Evolutionary conservation across 2,888 invertebrate species (phyloP), one percentile per base, ranked within the genome.

Genomic region (Synergus itoensis): DNA sequence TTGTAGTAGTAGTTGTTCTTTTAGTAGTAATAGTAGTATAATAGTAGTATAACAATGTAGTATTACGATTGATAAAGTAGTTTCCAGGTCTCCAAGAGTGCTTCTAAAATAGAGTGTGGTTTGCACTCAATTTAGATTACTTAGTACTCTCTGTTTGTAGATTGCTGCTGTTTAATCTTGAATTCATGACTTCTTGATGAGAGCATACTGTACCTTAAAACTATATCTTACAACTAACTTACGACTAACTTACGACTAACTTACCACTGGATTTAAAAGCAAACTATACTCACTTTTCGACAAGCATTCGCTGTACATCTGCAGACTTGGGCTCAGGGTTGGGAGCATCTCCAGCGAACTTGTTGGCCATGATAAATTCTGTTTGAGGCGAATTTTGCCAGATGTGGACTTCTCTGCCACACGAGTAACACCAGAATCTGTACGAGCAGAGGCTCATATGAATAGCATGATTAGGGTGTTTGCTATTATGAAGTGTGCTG

Each of bases 381-480:
- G 87, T 48, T 0, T 90, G 86, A 11, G 88, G 87, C 0, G 87
- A 1, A 89, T 87, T 67, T 40, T 86, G 87, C 69, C 86, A 86
- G 1, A 88, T 85, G 16, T 90, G 86, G 1, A 98, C 96, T 92
- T 98, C 98, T 77, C 93, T 94, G 88, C 97, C 96, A 93, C 98
- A 98, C 81, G 94, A 92, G 90, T 97, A 97, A 92, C 98, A 98
- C 98, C 98, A 98, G 88, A 98, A 95, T 84, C 98, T 93, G 89
- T 96, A 94, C 0, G 97, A 97, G 1, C 96, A 95, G 79, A 98
- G 92, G 92, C 98, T 98, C 94, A 98, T 95, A 92, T 98, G 96
- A 86, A 97, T 94, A 87, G 96, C 96, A 92, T 98, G 97, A 18
- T 93, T 92, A 57, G 95, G 94, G 86, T 94, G 94, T 82, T 94